Base-by-base conservation (phyloP, 1,140 invertebrate genomes). In the Archivesica marissinica region DNA sequence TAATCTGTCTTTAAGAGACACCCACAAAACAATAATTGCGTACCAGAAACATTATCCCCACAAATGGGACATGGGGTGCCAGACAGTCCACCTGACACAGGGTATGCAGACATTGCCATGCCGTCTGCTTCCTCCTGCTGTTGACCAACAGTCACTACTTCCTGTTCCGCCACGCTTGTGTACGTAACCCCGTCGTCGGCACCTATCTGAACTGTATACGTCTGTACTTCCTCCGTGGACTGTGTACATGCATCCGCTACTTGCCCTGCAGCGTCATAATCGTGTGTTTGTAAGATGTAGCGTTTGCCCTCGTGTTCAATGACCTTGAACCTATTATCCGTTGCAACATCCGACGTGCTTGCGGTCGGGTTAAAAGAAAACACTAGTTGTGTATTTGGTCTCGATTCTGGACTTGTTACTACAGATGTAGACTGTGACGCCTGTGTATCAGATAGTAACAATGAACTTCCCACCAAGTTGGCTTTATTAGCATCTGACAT, bases 21-120 rank as follows among this genome's bases (percentile, higher is more conserved):
- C n/a, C n/a, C n/a, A n/a, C n/a, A n/a, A n/a, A n/a, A n/a, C n/a
- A n/a, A n/a, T n/a, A n/a, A n/a, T n/a, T n/a, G n/a, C n/a, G n/a
- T 64, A 92, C 91, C 91, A 89, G 92, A 92, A 25, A 92, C 77
- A 81, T 86, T 89, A 68, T 92, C 92, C 23, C 90, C 89, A 90
- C 92, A 92, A 0, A 92, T 78, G 6, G 92, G 92, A 85, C 92
- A 92, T 3, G 85, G 87, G 13, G 74, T 66, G 56, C 33, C 79
- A 17, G 35, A 35, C 13, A 47, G 6, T 0, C 41, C 68, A 13
- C 30, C 15, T 38, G 50, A 2, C 9, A 25, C 20, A 39, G 50
- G 64, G 68, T 33, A 54, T 52, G 23, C 82, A 41, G 47, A 68
- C 30, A n/a, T 47, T 28, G 33, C 23, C n/a, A 70, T 35, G 23